These are phyloP conservation scores for Tachina grossa DNA, from an alignment of 2,888 invertebrate genomes.

Conservation along the genomic window DNA sequence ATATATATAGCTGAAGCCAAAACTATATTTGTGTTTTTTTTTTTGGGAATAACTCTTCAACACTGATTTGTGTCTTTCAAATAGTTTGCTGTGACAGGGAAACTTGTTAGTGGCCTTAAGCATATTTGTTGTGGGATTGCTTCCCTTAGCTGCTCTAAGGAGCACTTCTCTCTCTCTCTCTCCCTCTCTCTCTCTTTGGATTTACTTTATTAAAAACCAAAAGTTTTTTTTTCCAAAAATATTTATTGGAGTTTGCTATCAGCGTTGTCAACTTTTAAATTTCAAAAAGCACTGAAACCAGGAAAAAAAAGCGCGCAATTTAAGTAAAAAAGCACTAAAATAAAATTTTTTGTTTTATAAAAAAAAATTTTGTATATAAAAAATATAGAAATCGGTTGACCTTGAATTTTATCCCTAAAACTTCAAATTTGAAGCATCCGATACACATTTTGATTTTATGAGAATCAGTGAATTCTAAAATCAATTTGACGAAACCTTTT, in stretches of 20 bases:
- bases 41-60: conserved; percentile 2
- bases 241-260: conserved; percentile 45
- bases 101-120: not conserved
- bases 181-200: not conserved
- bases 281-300: too few species aligned
- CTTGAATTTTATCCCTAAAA: too few species aligned
- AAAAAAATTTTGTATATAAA: too few species aligned
- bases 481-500: too few species aligned
- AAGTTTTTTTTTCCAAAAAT: conserved; percentile 29
- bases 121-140: not conserved
- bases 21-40: not conserved
- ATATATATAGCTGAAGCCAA: conserved; percentile 1
- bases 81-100: not conserved
- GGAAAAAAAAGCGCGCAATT: too few species aligned
- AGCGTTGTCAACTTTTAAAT: too few species aligned
- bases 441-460: too few species aligned
- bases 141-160: conserved; percentile 16
- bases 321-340: too few species aligned
- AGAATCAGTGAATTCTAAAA: too few species aligned
- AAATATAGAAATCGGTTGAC: too few species aligned
- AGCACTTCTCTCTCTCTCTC: not conserved
- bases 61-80: not conserved
- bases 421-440: too few species aligned
- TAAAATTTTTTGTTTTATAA: too few species aligned
- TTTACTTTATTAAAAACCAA: conserved; percentile 48